Conservation (phyloP, 2,888 invertebrate species). For the Cremastinae sp. region DNA sequence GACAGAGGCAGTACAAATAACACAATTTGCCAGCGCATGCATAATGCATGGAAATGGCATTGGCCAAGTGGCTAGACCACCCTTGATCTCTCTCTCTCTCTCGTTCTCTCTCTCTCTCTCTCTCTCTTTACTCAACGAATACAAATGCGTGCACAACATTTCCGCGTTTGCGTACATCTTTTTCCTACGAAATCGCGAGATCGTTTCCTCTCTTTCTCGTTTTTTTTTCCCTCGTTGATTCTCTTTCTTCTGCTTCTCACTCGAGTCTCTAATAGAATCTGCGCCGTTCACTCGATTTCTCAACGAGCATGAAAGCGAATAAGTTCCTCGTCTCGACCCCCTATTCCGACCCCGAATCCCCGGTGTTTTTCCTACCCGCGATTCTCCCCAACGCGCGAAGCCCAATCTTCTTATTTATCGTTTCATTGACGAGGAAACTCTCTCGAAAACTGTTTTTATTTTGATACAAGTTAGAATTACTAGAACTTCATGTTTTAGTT, state of each 20-base stretch:
- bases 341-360: slow-evolving; percentile 20
- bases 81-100: slow-evolving; percentile 55
- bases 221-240: slow-evolving; percentile 37
- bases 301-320: slow-evolving; percentile 71
- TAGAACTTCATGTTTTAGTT: too few species aligned
- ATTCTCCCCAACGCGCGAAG: neutral
- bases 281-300: slow-evolving; percentile 73
- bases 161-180: neutral
- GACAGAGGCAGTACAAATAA: slow-evolving; percentile 68
- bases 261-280: slow-evolving; percentile 78
- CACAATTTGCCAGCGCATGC: slow-evolving; percentile 76
- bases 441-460: too few species aligned
- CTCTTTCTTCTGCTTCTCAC: slow-evolving; percentile 59
- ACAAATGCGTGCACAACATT: slow-evolving; percentile 22
- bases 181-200: neutral
- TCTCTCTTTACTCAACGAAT: slow-evolving; percentile 47
- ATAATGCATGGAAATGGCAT: slow-evolving; percentile 76
- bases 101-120: slow-evolving; percentile 39
- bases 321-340: slow-evolving; percentile 62
- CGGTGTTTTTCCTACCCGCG: slow-evolving; percentile 5
- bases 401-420: slow-evolving; percentile 9
- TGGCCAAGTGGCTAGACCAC: slow-evolving; percentile 71
- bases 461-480: too few species aligned
- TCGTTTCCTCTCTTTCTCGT: neutral
- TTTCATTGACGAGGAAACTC: too few species aligned